Evolutionary conservation across 92 coral and sea anemone species (phyloP).

Genomic region (Parazoanthus darwini): DNA sequence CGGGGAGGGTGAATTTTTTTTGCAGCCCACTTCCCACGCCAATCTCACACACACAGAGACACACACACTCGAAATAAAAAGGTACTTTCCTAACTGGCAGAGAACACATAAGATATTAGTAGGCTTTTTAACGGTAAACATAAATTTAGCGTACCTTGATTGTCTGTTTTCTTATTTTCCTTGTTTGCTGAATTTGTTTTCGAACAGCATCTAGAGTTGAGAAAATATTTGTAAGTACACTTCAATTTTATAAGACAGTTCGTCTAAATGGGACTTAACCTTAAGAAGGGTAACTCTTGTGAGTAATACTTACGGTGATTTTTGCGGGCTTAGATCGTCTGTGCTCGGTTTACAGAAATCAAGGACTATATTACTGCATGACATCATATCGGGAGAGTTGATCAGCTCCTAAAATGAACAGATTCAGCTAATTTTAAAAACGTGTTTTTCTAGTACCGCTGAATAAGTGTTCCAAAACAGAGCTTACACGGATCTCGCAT

Average conservation of each 20-base stretch:
- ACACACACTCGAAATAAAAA: too few relatives aligned
- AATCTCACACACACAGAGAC: too few relatives aligned
- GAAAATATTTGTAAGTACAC: neutral
- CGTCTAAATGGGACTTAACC: neutral
- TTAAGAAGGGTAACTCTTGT: too few relatives aligned
- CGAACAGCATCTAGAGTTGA: conserved; percentile 22
- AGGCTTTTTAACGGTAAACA: neutral
- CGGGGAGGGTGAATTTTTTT: too few relatives aligned
- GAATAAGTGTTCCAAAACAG: too few relatives aligned
- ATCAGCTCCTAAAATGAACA: conserved; percentile 50
- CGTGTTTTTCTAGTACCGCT: neutral
- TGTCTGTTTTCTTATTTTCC: neutral
- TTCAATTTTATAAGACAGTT: neutral
- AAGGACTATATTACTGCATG: conserved; percentile 48
- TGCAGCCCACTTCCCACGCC: too few relatives aligned
- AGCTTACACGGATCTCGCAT: too few relatives aligned
- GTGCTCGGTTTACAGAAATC: conserved; percentile 54
- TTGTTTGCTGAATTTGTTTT: conserved; percentile 4
- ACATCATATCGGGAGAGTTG: conserved; percentile 53
- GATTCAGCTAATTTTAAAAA: neutral
- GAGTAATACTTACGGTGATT: conserved; percentile 43
- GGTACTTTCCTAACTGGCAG: neutral
- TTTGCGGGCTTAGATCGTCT: conserved; percentile 57
- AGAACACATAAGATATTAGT: neutral
- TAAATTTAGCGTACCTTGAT: neutral